Percentiles rank a stretch among this genome's conserved stretches.
phyloP scores from a whole-genome alignment of 2,797 vertebrate species.

The Etheostoma perlongum region DNA sequence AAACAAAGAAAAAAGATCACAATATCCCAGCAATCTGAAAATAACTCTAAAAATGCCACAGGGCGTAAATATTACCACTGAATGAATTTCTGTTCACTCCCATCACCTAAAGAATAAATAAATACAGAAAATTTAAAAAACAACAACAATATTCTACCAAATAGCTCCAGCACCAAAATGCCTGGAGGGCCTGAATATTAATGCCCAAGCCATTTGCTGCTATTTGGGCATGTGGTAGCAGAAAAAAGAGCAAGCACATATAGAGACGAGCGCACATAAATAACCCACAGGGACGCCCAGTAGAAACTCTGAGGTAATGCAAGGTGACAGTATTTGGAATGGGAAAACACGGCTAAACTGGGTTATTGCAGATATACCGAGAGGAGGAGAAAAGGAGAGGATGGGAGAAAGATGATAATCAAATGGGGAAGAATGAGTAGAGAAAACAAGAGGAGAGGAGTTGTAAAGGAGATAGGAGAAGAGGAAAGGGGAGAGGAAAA shows the following conservation, averaged over 20 bases:
- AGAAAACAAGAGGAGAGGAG: not conserved
- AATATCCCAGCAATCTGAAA: slow-evolving; percentile 60
- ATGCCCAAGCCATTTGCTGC: slow-evolving; percentile 18
- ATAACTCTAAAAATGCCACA: slow-evolving; percentile 34
- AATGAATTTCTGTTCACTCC: slow-evolving; percentile 56
- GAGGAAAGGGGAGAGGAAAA: not conserved
- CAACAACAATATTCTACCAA: slow-evolving; percentile 55
- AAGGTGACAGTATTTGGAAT: slow-evolving; percentile 72
- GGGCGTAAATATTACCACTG: slow-evolving; percentile 29
- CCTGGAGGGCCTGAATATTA: slow-evolving; percentile 59
- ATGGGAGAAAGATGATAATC: slow-evolving; percentile 40
- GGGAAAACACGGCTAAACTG: slow-evolving; percentile 63
- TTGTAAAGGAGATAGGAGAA: not conserved
- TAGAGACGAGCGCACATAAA: slow-evolving; percentile 55
- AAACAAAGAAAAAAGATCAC: slow-evolving; percentile 62
- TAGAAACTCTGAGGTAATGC: slow-evolving; percentile 63
- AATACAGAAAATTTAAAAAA: slow-evolving; percentile 46
- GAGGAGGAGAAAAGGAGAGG: slow-evolving; percentile 24
- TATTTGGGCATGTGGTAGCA: slow-evolving; percentile 50
- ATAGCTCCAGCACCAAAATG: slow-evolving; percentile 44
- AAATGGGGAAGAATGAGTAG: not conserved
- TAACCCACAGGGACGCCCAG: slow-evolving; percentile 56
- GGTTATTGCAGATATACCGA: slow-evolving; percentile 52
- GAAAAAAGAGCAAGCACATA: slow-evolving; percentile 35
- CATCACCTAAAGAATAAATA: slow-evolving; percentile 51